Evolutionary conservation across 2,888 invertebrate species (phyloP).

Genomic region (Noctua fimbriata): DNA sequence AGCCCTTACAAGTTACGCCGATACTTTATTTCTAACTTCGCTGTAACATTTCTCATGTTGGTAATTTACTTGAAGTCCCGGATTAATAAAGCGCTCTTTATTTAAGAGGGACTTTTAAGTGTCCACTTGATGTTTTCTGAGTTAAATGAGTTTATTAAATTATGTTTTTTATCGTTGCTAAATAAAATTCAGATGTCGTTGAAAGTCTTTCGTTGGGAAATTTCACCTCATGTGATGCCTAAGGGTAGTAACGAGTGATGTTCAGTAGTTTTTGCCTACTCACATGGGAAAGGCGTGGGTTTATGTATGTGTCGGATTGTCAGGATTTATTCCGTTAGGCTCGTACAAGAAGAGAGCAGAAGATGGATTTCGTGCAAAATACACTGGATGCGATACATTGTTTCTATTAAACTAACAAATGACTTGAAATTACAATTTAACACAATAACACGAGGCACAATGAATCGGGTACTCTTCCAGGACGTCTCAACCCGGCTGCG

Average conservation of each 20-base stretch:
- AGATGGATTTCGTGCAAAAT: too few species aligned
- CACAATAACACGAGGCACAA: too few species aligned
- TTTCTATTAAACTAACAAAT: too few species aligned
- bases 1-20: not conserved
- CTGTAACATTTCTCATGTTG: constrained; percentile 17
- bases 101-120: constrained; percentile 18
- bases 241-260: not conserved
- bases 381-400: too few species aligned
- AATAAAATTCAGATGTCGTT: not conserved
- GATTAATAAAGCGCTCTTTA: constrained; percentile 37
- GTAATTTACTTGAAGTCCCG: constrained; percentile 25
- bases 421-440: too few species aligned
- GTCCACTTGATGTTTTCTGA: constrained; percentile 17
- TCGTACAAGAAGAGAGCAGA: too few species aligned
- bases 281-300: not conserved
- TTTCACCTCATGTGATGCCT: not conserved
- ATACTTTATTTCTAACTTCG: constrained; percentile 13
- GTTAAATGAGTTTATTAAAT: constrained; percentile 30
- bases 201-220: not conserved
- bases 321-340: too few species aligned
- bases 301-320: too few species aligned
- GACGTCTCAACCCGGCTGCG: too few species aligned
- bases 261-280: not conserved
- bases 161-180: not conserved
- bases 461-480: too few species aligned